A percentile compares a stretch with the other conserved stretches of the same genome.
Conservation (phyloP, 1,140 invertebrate species). For the Calliphora vicina region DNA sequence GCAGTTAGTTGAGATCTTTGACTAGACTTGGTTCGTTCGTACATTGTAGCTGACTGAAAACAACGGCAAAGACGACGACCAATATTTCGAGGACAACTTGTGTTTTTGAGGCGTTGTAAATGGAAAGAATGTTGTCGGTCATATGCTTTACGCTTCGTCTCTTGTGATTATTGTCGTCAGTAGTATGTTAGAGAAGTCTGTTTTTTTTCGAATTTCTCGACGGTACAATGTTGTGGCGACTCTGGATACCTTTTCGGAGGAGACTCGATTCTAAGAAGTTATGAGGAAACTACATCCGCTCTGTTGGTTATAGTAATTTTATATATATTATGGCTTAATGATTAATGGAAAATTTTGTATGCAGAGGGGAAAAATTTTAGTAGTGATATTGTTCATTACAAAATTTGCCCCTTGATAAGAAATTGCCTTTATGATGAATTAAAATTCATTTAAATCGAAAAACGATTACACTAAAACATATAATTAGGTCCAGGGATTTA, state of each 20-base stretch:
- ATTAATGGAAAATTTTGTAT: too few relatives aligned
- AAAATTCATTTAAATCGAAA: too few relatives aligned
- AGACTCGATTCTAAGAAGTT: not conserved
- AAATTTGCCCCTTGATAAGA: too few relatives aligned
- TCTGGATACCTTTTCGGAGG: not conserved
- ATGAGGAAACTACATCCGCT: not conserved
- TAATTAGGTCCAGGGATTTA: too few relatives aligned
- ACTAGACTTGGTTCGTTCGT: not conserved
- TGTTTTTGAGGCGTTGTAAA: not conserved
- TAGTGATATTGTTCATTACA: too few relatives aligned
- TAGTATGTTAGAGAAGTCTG: not conserved
- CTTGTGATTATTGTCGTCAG: not conserved
- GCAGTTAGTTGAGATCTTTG: not conserved
- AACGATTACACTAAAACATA: too few relatives aligned
- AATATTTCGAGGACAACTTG: not conserved
- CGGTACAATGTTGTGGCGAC: not conserved
- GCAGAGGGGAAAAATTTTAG: too few relatives aligned
- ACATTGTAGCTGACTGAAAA: not conserved
- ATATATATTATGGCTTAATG: not conserved
- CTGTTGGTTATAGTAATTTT: not conserved
- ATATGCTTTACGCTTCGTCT: not conserved
- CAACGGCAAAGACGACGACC: not conserved
- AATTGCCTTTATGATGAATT: too few relatives aligned
- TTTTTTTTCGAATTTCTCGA: not conserved
- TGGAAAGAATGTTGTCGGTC: not conserved